phyloP scores from a whole-genome alignment of 1,140 invertebrate genomes.

The Drosophila tani region DNA sequence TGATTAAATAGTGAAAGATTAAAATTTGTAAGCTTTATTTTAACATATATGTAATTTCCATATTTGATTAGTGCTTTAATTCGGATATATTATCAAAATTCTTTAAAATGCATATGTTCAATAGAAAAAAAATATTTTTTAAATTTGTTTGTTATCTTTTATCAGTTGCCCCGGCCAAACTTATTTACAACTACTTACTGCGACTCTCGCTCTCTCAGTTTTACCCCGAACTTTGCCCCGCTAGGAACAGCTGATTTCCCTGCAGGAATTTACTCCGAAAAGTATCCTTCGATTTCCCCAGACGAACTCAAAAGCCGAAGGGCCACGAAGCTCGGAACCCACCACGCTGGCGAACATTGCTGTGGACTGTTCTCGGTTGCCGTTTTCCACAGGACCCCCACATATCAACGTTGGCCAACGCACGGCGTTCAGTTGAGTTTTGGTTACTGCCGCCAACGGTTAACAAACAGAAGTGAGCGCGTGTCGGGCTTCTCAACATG shows the following conservation, averaged over 20 bases:
- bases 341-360: conserved; percentile 59
- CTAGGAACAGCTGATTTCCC: conserved; percentile 67
- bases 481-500: conserved; percentile 15
- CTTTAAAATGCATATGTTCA: no score
- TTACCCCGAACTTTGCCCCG: conserved; percentile 8
- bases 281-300: conserved; percentile 20
- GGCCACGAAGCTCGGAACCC: conserved; percentile 40
- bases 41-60: no score
- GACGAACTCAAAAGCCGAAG: conserved; percentile 6
- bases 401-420: conserved; percentile 35
- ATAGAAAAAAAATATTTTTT: background rate
- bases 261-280: conserved; percentile 74
- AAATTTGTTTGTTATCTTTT: background rate
- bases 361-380: conserved; percentile 19
- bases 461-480: conserved; percentile 47
- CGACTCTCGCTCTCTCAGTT: background rate
- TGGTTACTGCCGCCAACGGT: conserved; percentile 79
- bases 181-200: background rate
- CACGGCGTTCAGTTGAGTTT: conserved; percentile 76
- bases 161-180: background rate
- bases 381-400: conserved; percentile 10
- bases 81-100: no score
- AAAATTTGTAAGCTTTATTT: no score
- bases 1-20: no score
- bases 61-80: no score